Evolutionary conservation across 1,140 invertebrate species (phyloP).

Genomic region (Papilio aristodemus): DNA sequence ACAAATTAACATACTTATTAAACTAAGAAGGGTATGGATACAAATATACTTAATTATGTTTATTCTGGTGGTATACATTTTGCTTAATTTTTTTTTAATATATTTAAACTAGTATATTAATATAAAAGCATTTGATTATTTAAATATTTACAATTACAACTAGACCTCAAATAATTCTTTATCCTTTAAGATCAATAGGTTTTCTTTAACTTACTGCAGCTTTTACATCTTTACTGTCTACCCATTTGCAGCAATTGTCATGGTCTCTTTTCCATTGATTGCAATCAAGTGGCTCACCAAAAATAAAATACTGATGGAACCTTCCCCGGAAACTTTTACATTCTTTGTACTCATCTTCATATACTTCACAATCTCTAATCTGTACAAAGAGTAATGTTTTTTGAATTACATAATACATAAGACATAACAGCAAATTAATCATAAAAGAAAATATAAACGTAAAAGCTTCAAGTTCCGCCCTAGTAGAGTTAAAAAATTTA

Average conservation of each 20-base stretch:
- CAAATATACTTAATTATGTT: too few species aligned
- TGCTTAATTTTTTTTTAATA: too few species aligned
- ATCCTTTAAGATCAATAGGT: conserved; percentile 24
- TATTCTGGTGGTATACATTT: too few species aligned
- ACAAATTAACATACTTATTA: too few species aligned
- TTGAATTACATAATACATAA: not conserved
- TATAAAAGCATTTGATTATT: too few species aligned
- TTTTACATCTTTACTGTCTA: conserved; percentile 82
- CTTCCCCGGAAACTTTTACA: conserved; percentile 87
- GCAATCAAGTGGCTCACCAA: conserved; percentile 87
- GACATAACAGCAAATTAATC: too few species aligned
- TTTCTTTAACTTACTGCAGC: conserved; percentile 82
- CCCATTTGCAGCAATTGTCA: conserved; percentile 87
- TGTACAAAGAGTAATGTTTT: conserved; percentile 51
- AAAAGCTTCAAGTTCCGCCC: too few species aligned
- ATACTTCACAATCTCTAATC: conserved; percentile 87
- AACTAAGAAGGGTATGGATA: too few species aligned
- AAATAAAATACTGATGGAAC: conserved; percentile 93
- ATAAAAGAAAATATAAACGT: too few species aligned
- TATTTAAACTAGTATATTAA: too few species aligned
- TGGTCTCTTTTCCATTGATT: conserved; percentile 89
- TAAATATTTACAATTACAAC: not conserved
- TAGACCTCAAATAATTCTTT: not conserved
- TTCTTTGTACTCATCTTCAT: conserved; percentile 89
- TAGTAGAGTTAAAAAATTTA: too few species aligned